Evolutionary conservation across 1,140 invertebrate species (phyloP).

Genomic region (Homalodisca vitripennis): DNA sequence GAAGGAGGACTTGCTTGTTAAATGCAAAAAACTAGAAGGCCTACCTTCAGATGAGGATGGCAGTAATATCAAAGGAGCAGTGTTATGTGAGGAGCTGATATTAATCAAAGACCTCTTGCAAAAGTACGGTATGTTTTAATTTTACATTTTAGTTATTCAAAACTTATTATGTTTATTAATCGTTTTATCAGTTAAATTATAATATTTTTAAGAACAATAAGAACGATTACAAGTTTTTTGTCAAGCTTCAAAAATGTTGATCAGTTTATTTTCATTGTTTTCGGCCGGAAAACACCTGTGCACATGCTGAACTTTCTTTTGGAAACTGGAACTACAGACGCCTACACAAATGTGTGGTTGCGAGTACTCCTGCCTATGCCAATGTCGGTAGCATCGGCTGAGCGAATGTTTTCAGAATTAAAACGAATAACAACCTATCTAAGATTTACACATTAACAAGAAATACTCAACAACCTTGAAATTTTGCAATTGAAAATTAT

Average conservation of each 20-base stretch:
- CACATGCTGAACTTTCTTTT: conserved; percentile 5
- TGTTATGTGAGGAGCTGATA: conserved; percentile 16
- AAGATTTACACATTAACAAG: background rate
- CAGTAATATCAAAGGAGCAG: conserved; percentile 1
- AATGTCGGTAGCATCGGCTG: background rate
- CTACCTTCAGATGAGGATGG: conserved; percentile 7
- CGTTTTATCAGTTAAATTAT: background rate
- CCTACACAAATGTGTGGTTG: conserved; percentile 8
- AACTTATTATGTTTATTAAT: background rate
- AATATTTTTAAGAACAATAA: background rate
- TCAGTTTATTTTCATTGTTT: background rate
- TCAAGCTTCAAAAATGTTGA: background rate
- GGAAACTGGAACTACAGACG: background rate
- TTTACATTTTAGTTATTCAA: conserved; percentile 7
- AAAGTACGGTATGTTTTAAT: conserved; percentile 11
- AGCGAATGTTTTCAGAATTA: background rate
- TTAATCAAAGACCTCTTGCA: conserved; percentile 3
- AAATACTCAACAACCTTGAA: conserved; percentile 21
- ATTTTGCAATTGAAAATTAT: conserved; percentile 14
- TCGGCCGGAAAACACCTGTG: background rate
- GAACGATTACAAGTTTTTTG: background rate
- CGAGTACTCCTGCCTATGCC: background rate
- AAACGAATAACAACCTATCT: conserved; percentile 12
- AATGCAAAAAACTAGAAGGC: conserved; percentile 21
- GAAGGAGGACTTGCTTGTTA: conserved; percentile 3